phyloP scores from a whole-genome alignment of 1,140 invertebrate genomes.

The Choristoneura fumiferana region DNA sequence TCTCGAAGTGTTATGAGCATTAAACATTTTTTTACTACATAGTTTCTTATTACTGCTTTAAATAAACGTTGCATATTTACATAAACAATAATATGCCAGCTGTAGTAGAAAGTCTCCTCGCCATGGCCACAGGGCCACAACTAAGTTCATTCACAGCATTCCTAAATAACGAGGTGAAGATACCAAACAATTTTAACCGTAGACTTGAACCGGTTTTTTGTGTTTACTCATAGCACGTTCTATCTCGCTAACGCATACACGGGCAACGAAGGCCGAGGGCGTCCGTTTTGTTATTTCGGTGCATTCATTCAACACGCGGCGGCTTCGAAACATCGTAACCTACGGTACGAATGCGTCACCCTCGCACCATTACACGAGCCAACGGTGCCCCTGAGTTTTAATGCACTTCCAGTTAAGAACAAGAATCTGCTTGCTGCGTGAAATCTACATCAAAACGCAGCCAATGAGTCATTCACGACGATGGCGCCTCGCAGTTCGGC shows the following conservation, averaged over 20 bases:
- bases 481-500: constrained; percentile 57
- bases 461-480: constrained; percentile 57
- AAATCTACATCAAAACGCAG: constrained; percentile 50
- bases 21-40: no score
- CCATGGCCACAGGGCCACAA: background rate
- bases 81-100: no score
- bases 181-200: constrained; percentile 15
- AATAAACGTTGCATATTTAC: no score
- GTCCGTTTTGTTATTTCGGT: constrained; percentile 52
- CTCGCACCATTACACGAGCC: constrained; percentile 24
- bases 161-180: constrained; percentile 14
- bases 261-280: constrained; percentile 49
- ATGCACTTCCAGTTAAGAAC: constrained; percentile 1
- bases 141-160: constrained; percentile 1
- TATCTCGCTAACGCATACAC: constrained; percentile 11
- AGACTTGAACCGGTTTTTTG: constrained; percentile 19
- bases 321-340: constrained; percentile 39
- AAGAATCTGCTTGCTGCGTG: constrained; percentile 7
- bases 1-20: no score
- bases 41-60: no score
- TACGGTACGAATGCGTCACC: constrained; percentile 44
- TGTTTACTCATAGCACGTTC: constrained; percentile 13
- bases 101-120: background rate
- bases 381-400: no score
- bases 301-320: constrained; percentile 52